These are phyloP conservation scores for Cavia porcellus DNA, from an alignment of 2,113 vertebrate species.

Conservation along the genomic window DNA sequence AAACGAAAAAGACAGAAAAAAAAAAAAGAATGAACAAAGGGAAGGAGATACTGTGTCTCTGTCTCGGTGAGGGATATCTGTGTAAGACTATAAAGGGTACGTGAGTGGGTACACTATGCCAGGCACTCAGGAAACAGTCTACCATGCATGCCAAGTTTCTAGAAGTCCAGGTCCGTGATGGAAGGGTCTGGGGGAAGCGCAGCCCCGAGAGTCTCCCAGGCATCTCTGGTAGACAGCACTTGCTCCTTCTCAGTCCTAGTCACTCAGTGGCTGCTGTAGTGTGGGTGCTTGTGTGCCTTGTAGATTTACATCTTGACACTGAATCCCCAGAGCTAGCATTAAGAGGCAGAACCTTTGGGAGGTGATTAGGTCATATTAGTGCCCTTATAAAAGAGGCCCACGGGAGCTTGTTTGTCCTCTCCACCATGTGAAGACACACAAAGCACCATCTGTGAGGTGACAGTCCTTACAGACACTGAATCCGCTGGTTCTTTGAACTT, in stretches of 20 bases:
- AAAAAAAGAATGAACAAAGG: not conserved
- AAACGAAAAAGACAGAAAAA: too few relatives aligned
- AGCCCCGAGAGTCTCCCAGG: not conserved
- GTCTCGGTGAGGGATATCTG: not conserved
- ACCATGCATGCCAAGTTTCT: not conserved
- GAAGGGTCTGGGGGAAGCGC: not conserved
- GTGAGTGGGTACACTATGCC: not conserved
- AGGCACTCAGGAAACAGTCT: not conserved
- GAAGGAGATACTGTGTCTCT: not conserved
- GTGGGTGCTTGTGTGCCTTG: not conserved
- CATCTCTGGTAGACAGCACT: not conserved
- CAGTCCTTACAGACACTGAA: not conserved
- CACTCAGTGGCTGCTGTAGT: not conserved
- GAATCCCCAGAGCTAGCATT: slow-evolving; percentile 1
- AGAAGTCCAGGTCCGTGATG: not conserved
- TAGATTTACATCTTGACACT: not conserved
- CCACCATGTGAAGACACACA: not conserved
- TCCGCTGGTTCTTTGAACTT: not conserved
- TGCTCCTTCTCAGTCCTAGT: not conserved
- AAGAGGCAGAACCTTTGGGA: slow-evolving; percentile 24
- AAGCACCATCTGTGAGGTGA: not conserved
- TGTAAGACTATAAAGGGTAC: not conserved
- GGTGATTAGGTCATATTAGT: slow-evolving; percentile 45
- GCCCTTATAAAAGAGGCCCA: not conserved
- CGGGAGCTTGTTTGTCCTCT: not conserved